Conservation (phyloP, 1,140 invertebrate species). For the Apis mellifera region DNA sequence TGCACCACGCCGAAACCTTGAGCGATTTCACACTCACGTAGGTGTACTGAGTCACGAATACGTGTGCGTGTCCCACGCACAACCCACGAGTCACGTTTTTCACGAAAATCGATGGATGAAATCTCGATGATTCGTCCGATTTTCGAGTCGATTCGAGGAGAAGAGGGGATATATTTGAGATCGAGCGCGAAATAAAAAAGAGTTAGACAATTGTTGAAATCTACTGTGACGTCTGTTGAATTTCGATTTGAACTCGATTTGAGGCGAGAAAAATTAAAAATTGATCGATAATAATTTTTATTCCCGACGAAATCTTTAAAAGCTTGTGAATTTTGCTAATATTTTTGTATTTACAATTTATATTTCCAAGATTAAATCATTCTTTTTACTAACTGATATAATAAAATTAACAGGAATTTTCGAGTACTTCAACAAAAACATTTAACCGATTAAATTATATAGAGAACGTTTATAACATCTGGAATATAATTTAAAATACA, state of each 20-base stretch:
- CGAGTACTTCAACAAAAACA: too few species aligned
- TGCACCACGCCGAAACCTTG: constrained; percentile 46
- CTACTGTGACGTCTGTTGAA: constrained; percentile 17
- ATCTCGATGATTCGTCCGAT: neutral
- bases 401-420: too few species aligned
- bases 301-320: too few species aligned
- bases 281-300: too few species aligned
- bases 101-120: neutral
- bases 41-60: constrained; percentile 47
- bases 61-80: constrained; percentile 37
- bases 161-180: neutral
- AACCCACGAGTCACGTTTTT: constrained; percentile 18
- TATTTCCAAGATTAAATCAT: too few species aligned
- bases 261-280: too few species aligned
- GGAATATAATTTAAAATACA: too few species aligned
- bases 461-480: too few species aligned
- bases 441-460: too few species aligned
- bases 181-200: neutral
- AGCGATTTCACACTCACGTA: constrained; percentile 21
- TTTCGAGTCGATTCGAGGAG: neutral
- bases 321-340: too few species aligned
- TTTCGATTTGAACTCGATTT: neutral
- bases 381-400: too few species aligned
- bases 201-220: constrained; percentile 44
- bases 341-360: too few species aligned